Evolutionary conservation across 2,797 vertebrate genomes (phyloP).

Genomic region (Eospalax fontanierii): DNA sequence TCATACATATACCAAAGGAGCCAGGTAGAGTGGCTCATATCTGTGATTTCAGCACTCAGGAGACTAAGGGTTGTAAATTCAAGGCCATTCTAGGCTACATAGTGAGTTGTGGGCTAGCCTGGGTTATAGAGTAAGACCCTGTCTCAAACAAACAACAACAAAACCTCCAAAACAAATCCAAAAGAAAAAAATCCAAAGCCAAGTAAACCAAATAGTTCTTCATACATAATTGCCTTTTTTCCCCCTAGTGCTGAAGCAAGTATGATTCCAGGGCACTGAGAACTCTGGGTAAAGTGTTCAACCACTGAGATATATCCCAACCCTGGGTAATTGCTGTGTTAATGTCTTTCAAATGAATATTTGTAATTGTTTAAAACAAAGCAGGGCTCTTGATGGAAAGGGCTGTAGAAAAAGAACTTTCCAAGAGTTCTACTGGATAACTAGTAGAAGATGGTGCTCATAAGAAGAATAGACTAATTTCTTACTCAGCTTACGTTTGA

Average conservation of each 20-base stretch:
- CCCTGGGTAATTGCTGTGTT: not conserved
- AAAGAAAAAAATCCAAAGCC: not conserved
- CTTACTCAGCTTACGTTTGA: not conserved
- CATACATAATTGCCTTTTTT: not conserved
- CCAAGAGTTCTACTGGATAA: not conserved
- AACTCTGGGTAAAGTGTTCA: no score
- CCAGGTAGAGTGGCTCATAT: not conserved
- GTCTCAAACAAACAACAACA: not conserved
- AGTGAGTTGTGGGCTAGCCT: no score
- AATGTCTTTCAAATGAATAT: conserved; percentile 17
- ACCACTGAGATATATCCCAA: not conserved
- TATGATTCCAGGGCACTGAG: not conserved
- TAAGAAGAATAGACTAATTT: conserved; percentile 25
- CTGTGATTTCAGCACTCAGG: not conserved
- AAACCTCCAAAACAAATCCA: not conserved
- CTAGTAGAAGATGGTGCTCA: not conserved
- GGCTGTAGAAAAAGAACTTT: not conserved
- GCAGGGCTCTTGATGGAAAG: not conserved
- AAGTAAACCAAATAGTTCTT: not conserved
- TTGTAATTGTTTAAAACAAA: conserved; percentile 12
- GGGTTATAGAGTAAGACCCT: not conserved
- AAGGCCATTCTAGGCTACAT: not conserved
- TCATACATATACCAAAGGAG: not conserved
- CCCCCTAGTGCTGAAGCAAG: not conserved
- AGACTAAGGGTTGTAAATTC: not conserved